A percentile compares a stretch with the other conserved stretches of the same genome.
Conservation (phyloP, 2,113 vertebrate genomes). For the Catagonus wagneri region DNA sequence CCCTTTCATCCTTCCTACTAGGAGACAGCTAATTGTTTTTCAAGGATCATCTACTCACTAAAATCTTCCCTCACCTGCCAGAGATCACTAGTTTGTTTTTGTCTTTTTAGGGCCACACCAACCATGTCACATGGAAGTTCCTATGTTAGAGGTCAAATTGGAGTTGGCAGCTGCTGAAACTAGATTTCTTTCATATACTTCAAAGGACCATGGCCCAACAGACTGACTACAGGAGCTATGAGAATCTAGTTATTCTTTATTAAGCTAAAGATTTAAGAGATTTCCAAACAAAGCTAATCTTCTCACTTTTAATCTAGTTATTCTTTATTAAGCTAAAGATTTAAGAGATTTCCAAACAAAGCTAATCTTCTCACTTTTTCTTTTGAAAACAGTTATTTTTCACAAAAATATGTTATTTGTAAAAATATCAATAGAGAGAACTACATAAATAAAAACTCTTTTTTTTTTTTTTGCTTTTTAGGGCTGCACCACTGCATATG, state of each 20-base stretch:
- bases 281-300: background rate
- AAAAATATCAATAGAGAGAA: background rate
- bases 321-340: background rate
- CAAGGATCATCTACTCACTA: background rate
- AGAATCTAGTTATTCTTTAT: background rate
- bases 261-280: background rate
- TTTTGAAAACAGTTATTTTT: slow-evolving; percentile 18
- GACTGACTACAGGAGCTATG: background rate
- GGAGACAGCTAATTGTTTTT: background rate
- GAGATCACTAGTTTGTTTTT: background rate
- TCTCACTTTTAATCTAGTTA: background rate
- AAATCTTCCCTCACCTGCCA: background rate
- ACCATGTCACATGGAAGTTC: too few relatives aligned
- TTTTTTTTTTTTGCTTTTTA: too few relatives aligned
- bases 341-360: slow-evolving; percentile 19
- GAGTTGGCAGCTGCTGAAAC: background rate
- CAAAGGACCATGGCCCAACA: background rate
- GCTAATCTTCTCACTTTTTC: background rate
- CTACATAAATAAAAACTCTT: background rate
- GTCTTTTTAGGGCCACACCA: too few relatives aligned
- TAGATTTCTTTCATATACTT: background rate
- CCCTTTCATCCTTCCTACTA: background rate
- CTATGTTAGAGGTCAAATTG: too few relatives aligned
- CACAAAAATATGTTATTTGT: slow-evolving; percentile 10
- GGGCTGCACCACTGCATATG: too few relatives aligned